Base-by-base conservation (phyloP, 2,797 vertebrate species). In the Anguilla obscura region DNA sequence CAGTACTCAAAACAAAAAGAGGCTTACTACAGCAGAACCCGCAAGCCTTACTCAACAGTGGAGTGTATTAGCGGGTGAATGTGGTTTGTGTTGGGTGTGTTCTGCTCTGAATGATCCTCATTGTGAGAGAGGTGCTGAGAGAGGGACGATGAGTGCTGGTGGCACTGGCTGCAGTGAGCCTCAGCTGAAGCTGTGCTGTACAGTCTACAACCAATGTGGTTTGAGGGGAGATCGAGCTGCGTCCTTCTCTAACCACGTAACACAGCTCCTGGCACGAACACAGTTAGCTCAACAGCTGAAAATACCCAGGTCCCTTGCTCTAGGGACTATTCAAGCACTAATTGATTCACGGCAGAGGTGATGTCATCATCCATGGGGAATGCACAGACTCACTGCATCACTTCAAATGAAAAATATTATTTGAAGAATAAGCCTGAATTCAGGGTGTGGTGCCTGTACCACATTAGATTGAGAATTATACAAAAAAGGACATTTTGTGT, bases 31-130 rank as follows among this genome's bases (percentile, higher is more conserved):
- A 66, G 85, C 56, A 56, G 54, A 16, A 58, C 14, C 52, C 52
- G 30, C 54, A 30, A 58, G 50, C 50, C 52, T 60, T 58, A 52
- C 52, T 85, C n/a, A 56, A 36, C n/a, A 85, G 83, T 10, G 30
- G 83, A 50, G 52, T 84, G 82, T 84, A 84, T 50, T 33, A 30
- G 84, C 12, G 52, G 27, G n/a, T 60, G 54, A 36, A 36, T 60
- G 30, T 33, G 27, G 27, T 60, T 21, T 30, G 84, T 60, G 52
- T 10, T 33, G 84, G 54, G 30, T 12, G 12, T 33, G 80, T n/a
- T 84, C 45, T 24, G 80, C 27, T 48, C 50, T 82, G 36, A 76
- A 76, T 76, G 74, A 79, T 33, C 7, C 74, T 79, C 74, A 79
- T 79, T 79, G 36, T 45, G 36, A 79, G 74, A 45, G 74, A 52